A percentile compares a stretch with the other conserved stretches of the same genome.
Conservation (phyloP, 2,113 vertebrate genomes). For the Echinops telfairi region DNA sequence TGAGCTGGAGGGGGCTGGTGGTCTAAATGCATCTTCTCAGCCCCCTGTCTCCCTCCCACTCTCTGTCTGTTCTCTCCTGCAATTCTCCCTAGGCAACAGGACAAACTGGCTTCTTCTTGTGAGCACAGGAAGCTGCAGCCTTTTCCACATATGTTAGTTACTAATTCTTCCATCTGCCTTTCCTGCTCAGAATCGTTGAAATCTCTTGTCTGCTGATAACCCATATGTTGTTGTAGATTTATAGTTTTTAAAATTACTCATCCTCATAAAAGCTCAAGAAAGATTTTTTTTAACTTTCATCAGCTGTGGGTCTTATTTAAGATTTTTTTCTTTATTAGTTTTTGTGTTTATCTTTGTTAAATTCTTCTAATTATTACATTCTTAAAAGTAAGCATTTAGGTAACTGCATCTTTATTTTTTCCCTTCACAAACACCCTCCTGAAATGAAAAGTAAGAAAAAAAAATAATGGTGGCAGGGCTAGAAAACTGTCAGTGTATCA, state of each 20-base stretch:
- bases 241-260: constrained; percentile 48
- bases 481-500: not conserved
- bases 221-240: constrained; percentile 59
- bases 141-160: not conserved
- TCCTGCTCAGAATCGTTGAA: constrained; percentile 23
- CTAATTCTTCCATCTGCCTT: constrained; percentile 46
- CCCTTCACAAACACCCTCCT: constrained; percentile 43
- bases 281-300: not conserved
- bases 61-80: not conserved
- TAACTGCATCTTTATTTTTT: constrained; percentile 52
- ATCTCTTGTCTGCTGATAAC: constrained; percentile 46
- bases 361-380: constrained; percentile 43
- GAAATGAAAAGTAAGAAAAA: constrained; percentile 49
- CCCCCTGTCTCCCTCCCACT: not conserved
- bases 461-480: constrained; percentile 21
- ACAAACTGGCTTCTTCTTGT: not conserved
- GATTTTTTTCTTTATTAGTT: not conserved
- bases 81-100: not conserved
- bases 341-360: constrained; percentile 43
- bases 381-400: constrained; percentile 30
- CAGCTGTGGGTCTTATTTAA: constrained; percentile 47
- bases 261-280: constrained; percentile 52
- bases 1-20: not conserved
- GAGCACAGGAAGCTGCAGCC: not conserved
- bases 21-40: constrained; percentile 6